These are phyloP conservation scores for Zalophus californianus DNA, from an alignment of 2,797 vertebrate species.

Conservation along the genomic window DNA sequence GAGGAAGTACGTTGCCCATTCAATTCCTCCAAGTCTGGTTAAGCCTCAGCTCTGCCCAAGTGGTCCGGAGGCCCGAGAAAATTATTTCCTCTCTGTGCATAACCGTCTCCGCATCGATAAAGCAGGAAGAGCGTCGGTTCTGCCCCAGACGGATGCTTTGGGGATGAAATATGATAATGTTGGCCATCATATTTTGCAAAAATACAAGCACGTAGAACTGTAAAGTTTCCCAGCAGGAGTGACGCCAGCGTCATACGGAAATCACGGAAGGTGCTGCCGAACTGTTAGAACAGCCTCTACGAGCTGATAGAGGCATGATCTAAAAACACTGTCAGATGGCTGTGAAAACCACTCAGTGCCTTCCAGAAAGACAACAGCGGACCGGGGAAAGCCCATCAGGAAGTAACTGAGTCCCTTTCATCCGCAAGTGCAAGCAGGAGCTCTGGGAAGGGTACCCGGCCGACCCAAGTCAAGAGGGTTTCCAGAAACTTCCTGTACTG, in stretches of 20 bases:
- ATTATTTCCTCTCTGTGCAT: not conserved
- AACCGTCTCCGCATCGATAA: not conserved
- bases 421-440: not conserved
- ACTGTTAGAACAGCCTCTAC: not conserved
- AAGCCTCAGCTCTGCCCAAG: not conserved
- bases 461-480: not conserved
- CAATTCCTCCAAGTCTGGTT: not conserved
- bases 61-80: not conserved
- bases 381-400: not conserved
- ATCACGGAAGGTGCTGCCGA: not conserved
- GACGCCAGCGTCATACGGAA: fast-evolving
- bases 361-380: not conserved
- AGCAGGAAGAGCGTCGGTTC: not conserved
- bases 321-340: not conserved
- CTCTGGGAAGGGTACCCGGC: not conserved
- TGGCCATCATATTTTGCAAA: not conserved
- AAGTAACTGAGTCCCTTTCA: not conserved
- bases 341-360: not conserved
- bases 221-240: not conserved
- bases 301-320: too few species aligned
- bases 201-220: not conserved
- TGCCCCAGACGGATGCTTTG: not conserved
- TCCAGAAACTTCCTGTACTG: not conserved
- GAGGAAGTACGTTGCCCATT: not conserved
- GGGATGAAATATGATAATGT: not conserved